phyloP scores from a whole-genome alignment of 2,888 invertebrate genomes.

The Gastracanthus pulcherrimus region DNA sequence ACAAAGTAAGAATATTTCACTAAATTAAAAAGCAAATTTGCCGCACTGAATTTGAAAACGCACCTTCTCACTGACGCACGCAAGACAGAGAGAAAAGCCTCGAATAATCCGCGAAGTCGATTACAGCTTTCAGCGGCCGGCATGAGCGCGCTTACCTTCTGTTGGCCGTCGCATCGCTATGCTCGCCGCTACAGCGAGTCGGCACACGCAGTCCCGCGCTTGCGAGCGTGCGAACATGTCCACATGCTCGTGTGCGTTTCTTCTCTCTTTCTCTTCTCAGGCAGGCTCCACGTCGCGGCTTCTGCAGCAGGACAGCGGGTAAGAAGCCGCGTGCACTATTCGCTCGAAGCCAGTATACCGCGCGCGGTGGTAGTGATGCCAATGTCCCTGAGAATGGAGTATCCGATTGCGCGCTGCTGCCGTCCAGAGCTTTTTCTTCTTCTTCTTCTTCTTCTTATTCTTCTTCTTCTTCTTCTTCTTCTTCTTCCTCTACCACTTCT shows the following conservation, averaged over 20 bases:
- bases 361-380: slow-evolving; percentile 45
- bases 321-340: slow-evolving; percentile 14
- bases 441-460: slow-evolving; percentile 21
- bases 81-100: too few species aligned
- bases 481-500: not conserved
- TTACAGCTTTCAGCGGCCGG: too few species aligned
- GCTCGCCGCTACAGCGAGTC: not conserved
- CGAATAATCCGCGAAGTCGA: too few species aligned
- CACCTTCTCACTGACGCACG: too few species aligned
- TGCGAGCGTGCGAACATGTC: slow-evolving; percentile 48
- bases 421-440: slow-evolving; percentile 21
- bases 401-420: slow-evolving; percentile 44
- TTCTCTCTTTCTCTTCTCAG: slow-evolving; percentile 33
- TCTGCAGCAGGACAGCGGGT: not conserved
- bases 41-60: too few species aligned
- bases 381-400: slow-evolving; percentile 37
- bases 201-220: not conserved
- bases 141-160: too few species aligned
- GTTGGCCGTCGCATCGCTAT: not conserved
- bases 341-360: not conserved
- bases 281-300: not conserved
- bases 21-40: too few species aligned
- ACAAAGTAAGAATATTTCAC: too few species aligned
- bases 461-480: slow-evolving; percentile 25
- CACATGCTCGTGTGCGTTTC: slow-evolving; percentile 29